Evolutionary conservation across 1,140 invertebrate species (phyloP).

Genomic region (Drosophila insularis): DNA sequence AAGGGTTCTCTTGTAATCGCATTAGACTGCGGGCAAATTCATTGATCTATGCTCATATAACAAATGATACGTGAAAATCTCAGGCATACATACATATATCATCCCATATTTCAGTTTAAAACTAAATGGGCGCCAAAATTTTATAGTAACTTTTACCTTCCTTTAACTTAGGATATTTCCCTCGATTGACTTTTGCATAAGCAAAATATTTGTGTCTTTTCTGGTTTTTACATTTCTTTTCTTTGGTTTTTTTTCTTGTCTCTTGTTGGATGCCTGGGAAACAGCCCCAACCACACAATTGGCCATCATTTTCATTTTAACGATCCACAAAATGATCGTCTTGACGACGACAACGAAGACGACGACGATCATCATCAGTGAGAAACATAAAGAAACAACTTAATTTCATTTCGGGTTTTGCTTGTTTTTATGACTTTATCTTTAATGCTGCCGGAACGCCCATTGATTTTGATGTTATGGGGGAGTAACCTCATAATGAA

Average conservation of each 20-base stretch:
- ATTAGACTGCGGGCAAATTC: constrained; percentile 21
- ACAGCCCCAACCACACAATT: constrained; percentile 6
- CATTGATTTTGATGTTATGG: constrained; percentile 2
- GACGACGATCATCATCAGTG: neutral
- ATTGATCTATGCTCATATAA: constrained; percentile 25
- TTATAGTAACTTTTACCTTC: no score
- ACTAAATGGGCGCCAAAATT: no score
- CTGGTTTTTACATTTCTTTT: neutral
- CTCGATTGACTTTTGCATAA: no score
- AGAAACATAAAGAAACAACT: constrained; percentile 28
- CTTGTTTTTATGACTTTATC: constrained; percentile 47
- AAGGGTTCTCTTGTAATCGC: constrained; percentile 45
- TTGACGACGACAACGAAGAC: neutral
- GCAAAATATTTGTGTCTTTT: no score
- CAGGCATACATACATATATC: no score
- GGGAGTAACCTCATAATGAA: constrained; percentile 20
- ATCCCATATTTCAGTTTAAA: no score
- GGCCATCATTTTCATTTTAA: constrained; percentile 23
- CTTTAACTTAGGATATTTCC: no score
- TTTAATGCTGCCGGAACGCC: constrained; percentile 26
- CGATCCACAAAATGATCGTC: constrained; percentile 36
- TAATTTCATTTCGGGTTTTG: constrained; percentile 28
- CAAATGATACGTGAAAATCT: no score
- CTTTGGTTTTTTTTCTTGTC: neutral
- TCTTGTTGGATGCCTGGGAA: neutral